Conservation (phyloP, 2,888 invertebrate genomes). For the Protodeltote pygarga region DNA sequence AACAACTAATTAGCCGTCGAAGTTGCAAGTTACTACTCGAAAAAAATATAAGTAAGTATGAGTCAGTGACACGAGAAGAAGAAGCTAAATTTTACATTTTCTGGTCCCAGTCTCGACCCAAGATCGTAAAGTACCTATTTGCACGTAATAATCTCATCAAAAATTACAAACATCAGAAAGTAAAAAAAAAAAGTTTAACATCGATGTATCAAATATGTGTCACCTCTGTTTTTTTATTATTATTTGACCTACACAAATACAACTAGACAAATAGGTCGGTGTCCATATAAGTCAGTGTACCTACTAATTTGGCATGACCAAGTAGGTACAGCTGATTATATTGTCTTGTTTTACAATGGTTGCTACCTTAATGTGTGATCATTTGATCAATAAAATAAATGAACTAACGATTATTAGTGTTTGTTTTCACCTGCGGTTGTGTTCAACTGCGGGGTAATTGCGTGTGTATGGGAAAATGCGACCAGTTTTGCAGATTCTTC, state of each 20-base stretch:
- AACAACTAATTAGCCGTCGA: too few species aligned
- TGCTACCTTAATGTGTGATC: constrained; percentile 51
- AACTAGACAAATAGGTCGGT: constrained; percentile 48
- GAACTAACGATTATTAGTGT: constrained; percentile 9
- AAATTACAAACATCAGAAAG: too few species aligned
- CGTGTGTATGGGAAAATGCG: neutral
- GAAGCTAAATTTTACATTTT: too few species aligned
- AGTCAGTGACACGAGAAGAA: too few species aligned
- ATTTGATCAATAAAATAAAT: constrained; percentile 56
- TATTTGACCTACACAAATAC: constrained; percentile 48
- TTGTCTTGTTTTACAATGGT: constrained; percentile 60
- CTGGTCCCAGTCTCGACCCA: too few species aligned
- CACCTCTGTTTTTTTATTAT: constrained; percentile 35
- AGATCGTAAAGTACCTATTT: too few species aligned
- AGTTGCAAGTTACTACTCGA: too few species aligned
- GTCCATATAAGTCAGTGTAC: constrained; percentile 57
- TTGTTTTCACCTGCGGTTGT: constrained; percentile 2
- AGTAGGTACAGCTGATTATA: constrained; percentile 59
- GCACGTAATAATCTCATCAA: too few species aligned
- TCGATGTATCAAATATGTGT: too few species aligned
- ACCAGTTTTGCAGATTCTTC: neutral
- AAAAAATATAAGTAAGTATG: too few species aligned
- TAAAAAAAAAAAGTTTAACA: too few species aligned
- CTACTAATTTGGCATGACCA: constrained; percentile 66
- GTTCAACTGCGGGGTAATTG: too few species aligned